These are phyloP conservation scores for Erpobdella octoculata DNA, from an alignment of 2,888 invertebrate genomes.

Conservation along the genomic window DNA sequence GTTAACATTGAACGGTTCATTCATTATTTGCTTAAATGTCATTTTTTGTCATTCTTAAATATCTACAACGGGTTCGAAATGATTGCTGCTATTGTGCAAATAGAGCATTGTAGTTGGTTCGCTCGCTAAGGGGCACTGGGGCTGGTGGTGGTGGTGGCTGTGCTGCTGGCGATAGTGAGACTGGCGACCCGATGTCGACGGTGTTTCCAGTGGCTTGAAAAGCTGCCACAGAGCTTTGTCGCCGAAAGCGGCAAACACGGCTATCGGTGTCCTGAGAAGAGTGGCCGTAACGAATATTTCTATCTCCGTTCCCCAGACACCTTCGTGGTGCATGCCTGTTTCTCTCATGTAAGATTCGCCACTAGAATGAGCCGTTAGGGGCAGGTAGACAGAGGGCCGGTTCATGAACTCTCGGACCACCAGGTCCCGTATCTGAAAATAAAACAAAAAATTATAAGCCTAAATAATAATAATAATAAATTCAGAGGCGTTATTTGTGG, in stretches of 20 bases:
- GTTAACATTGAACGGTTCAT: background rate
- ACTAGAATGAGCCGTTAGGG: constrained; percentile 11
- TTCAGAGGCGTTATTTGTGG: too few species aligned
- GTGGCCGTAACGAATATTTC: constrained; percentile 30
- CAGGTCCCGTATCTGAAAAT: constrained; percentile 11
- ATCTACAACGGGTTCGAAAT: constrained; percentile 29
- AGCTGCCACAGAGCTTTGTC: constrained; percentile 26
- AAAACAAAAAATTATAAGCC: background rate
- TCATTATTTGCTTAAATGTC: background rate
- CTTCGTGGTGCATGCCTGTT: constrained; percentile 27
- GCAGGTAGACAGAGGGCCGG: constrained; percentile 14
- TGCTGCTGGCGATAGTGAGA: too few species aligned
- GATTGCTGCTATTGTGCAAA: constrained; percentile 29
- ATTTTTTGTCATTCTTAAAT: constrained; percentile 11
- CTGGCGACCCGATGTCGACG: background rate
- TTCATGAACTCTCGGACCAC: constrained; percentile 21
- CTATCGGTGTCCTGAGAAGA: constrained; percentile 27
- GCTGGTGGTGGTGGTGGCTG: background rate
- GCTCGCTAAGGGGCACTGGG: background rate
- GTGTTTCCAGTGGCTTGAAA: constrained; percentile 18
- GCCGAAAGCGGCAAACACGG: constrained; percentile 26
- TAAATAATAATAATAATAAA: too few species aligned
- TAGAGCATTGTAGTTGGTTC: constrained; percentile 25
- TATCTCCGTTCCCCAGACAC: constrained; percentile 28
- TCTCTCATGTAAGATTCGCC: constrained; percentile 25